Base-by-base conservation (phyloP, 1,140 invertebrate species). In the Lysiphlebus fabarum region DNA sequence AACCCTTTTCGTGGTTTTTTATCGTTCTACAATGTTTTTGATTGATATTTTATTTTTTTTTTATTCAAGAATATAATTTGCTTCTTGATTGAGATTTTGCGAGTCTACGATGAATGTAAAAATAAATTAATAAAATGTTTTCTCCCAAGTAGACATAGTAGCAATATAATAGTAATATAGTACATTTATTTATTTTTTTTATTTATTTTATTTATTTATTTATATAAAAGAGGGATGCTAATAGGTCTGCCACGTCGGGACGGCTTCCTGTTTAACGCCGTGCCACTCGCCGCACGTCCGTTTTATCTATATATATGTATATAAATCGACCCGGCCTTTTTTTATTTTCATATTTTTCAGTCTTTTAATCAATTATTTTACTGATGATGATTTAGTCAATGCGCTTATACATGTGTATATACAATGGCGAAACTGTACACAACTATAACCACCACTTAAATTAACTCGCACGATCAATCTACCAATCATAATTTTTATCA, bases 251-350 rank as follows among this genome's bases (percentile, higher is more conserved):
- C 75, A 65, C 72, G 78, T 70, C 78, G 77, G 70, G 76, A 79
- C 74, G 63, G 74, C 74, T 79, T 80, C 78, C 78, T 80, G 76
- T 76, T 80, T 80, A 78, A 77, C 76, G 76, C 74, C 73, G 67
- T 71, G 66, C 76, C 75, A 75, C 75, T 78, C 76, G 74, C 71
- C 67, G 49, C 49, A 74, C 77, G 75, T 78, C 76, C 77, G 75
- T 70, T 63, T n/a, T n/a, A n/a, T n/a, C n/a, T 63, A 43, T 63
- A 58, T 53, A 40, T 64, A 50, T 53, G 51, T 48, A 47, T 60
- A 48, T 41, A 34, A 26, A 26, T 17, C 42, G 38, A 26, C 34
- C 41, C 38, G 34, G 49, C 34, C 14, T 51, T 47, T 47, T 12
- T 9, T 38, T 42, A 7, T 38, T 33, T 55, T 38, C 17, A 12